phyloP scores from a whole-genome alignment of 2,888 invertebrate genomes.

The Archaeoteleia sp. region DNA sequence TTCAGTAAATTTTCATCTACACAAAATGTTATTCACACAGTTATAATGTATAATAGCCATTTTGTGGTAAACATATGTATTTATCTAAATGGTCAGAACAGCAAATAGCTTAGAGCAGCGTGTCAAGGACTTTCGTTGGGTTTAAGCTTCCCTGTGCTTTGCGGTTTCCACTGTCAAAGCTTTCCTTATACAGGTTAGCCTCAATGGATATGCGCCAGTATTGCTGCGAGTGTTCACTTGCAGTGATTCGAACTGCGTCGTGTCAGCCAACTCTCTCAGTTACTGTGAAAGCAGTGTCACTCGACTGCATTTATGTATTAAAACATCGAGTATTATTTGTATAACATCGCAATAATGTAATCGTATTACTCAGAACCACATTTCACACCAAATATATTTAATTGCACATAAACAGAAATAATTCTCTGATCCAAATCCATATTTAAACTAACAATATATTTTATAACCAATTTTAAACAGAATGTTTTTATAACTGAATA shows the following conservation, averaged over 20 bases:
- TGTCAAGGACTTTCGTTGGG: constrained; percentile 39
- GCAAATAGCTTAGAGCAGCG: constrained; percentile 28
- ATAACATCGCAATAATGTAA: too few species aligned
- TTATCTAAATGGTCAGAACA: constrained; percentile 18
- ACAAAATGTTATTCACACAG: not conserved
- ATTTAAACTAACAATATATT: too few species aligned
- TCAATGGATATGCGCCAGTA: constrained; percentile 35
- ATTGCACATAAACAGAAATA: too few species aligned
- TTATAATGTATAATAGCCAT: constrained; percentile 6
- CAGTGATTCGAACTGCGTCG: constrained; percentile 63
- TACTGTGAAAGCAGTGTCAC: constrained; percentile 23
- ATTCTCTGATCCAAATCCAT: too few species aligned
- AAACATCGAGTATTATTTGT: constrained; percentile 36
- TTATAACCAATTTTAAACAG: too few species aligned
- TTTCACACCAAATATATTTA: too few species aligned
- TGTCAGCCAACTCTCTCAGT: constrained; percentile 54
- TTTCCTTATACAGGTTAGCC: constrained; percentile 47
- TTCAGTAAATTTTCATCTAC: not conserved
- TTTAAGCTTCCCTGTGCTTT: constrained; percentile 52
- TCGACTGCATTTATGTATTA: constrained; percentile 20
- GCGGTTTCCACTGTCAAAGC: constrained; percentile 67
- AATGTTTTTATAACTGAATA: too few species aligned
- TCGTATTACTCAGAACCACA: too few species aligned
- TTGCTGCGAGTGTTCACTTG: constrained; percentile 55
- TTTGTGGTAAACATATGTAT: constrained; percentile 16